Evolutionary conservation across 2,113 vertebrate genomes (phyloP).

Genomic region (Rhinolophus sinicus): DNA sequence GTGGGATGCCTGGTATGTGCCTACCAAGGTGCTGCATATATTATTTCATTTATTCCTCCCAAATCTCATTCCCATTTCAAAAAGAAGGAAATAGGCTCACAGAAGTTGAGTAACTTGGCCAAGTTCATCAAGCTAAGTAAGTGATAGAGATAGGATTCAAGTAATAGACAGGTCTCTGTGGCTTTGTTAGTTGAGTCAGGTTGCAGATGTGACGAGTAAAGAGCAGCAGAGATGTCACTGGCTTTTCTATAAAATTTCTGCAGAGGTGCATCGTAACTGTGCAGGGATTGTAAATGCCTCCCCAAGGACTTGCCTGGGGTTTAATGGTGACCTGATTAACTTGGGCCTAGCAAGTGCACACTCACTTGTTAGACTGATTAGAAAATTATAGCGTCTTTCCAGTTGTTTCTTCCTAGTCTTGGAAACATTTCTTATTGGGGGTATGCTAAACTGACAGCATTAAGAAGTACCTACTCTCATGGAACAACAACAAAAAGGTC

Average conservation of each 20-base stretch:
- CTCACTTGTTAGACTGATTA: background rate
- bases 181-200: background rate
- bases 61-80: background rate
- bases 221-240: background rate
- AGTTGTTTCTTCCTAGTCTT: background rate
- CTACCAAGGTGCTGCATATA: background rate
- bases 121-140: background rate
- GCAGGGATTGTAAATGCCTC: fast-evolving
- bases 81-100: conserved; percentile 1
- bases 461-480: background rate
- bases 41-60: background rate
- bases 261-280: background rate
- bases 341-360: background rate
- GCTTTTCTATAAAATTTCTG: background rate
- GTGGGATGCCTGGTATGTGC: background rate
- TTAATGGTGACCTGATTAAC: background rate
- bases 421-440: background rate
- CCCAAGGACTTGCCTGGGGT: background rate
- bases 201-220: background rate
- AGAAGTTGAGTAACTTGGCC: background rate
- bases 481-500: background rate
- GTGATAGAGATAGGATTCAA: background rate
- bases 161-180: background rate
- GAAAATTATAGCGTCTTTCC: background rate
- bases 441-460: background rate